phyloP scores from a whole-genome alignment of 1,140 invertebrate genomes.

The Papilio xuthus region DNA sequence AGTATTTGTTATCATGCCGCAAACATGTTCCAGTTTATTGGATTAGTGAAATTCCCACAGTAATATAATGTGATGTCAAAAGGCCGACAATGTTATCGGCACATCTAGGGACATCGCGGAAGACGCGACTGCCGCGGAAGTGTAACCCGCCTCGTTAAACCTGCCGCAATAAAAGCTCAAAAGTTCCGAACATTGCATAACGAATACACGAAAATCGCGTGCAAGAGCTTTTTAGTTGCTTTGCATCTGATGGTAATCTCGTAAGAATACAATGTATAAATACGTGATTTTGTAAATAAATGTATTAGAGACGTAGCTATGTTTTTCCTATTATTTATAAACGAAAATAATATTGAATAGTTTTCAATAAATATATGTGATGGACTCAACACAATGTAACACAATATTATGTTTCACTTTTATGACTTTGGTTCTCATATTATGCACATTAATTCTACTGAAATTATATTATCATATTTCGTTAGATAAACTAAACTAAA shows the following conservation, averaged over 20 bases:
- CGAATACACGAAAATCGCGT: slow-evolving; percentile 18
- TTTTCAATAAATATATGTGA: no score
- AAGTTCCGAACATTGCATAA: slow-evolving; percentile 10
- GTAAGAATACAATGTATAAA: neutral
- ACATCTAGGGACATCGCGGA: slow-evolving; percentile 32
- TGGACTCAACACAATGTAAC: no score
- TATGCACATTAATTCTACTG: neutral
- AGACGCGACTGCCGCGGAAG: slow-evolving; percentile 4
- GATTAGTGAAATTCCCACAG: slow-evolving; percentile 6
- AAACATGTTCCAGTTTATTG: slow-evolving; percentile 12
- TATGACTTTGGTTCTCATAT: no score
- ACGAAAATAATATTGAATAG: no score
- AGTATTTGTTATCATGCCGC: neutral
- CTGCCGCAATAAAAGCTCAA: slow-evolving; percentile 5
- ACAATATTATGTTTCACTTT: no score
- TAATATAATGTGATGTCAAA: slow-evolving; percentile 22
- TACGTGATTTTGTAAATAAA: neutral
- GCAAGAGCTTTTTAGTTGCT: slow-evolving; percentile 8
- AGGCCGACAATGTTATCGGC: slow-evolving; percentile 4
- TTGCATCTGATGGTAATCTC: neutral
- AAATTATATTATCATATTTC: neutral
- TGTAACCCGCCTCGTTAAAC: slow-evolving; percentile 31
- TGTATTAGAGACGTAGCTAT: no score
- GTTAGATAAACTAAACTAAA: neutral
- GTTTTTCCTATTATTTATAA: no score